A percentile compares a stretch with the other conserved stretches of the same genome.
Evolutionary conservation across 2,888 invertebrate genomes (phyloP).

Genomic region (Lithophane leautieri): DNA sequence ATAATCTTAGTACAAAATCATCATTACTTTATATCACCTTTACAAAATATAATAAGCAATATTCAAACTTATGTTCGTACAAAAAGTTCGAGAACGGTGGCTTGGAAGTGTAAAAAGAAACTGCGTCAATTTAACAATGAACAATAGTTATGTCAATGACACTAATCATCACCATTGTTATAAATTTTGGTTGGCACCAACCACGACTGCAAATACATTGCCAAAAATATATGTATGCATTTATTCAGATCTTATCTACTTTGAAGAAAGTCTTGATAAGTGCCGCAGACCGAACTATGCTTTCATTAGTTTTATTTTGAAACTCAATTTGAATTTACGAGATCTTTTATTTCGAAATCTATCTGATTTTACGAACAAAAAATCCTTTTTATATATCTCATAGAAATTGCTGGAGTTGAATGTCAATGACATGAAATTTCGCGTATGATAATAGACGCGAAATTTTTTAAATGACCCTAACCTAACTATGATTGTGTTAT

Average conservation of each 20-base stretch:
- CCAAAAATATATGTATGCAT: slow-evolving; percentile 58
- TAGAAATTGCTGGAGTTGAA: slow-evolving; percentile 60
- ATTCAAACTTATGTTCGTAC: slow-evolving; percentile 16
- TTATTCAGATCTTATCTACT: slow-evolving; percentile 63
- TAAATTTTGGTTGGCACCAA: slow-evolving; percentile 62
- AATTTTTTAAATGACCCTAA: slow-evolving; percentile 56
- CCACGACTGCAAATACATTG: slow-evolving; percentile 50
- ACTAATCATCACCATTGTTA: slow-evolving; percentile 68
- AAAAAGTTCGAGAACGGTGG: slow-evolving; percentile 30
- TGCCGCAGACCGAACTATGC: slow-evolving; percentile 17
- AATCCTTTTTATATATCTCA: slow-evolving; percentile 48
- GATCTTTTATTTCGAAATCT: slow-evolving; percentile 43
- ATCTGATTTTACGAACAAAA: slow-evolving; percentile 42
- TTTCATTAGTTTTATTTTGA: slow-evolving; percentile 38
- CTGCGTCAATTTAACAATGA: slow-evolving; percentile 70
- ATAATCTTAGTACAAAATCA: slow-evolving; percentile 6
- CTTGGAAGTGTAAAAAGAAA: slow-evolving; percentile 56
- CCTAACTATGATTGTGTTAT: slow-evolving; percentile 34
- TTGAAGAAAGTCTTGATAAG: slow-evolving; percentile 59
- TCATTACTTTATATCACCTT: not conserved
- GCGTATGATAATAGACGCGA: slow-evolving; percentile 46
- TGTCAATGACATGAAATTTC: slow-evolving; percentile 66
- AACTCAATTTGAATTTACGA: slow-evolving; percentile 31
- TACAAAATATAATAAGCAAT: not conserved
- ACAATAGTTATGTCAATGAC: slow-evolving; percentile 74